Conservation (phyloP, 1,140 invertebrate species). For the Drosophila ficusphila region DNA sequence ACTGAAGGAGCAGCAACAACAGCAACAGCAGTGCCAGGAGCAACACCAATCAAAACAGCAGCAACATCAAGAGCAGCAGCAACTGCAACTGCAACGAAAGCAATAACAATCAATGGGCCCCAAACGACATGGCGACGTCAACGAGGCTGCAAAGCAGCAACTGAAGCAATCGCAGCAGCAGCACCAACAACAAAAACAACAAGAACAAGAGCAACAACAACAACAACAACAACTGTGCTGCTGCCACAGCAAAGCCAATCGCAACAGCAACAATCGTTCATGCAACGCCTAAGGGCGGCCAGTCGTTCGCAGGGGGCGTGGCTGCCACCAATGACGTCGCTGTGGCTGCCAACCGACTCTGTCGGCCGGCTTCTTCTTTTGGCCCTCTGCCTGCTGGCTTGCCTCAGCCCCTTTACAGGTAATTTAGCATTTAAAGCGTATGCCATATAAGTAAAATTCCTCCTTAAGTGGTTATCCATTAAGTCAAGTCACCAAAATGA, state of each 20-base stretch:
- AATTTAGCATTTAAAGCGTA: slow-evolving; percentile 54
- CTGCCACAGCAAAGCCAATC: not conserved
- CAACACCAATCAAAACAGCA: slow-evolving; percentile 10
- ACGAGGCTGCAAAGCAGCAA: slow-evolving; percentile 20
- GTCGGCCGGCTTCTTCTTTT: slow-evolving; percentile 62
- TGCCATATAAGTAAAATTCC: too few relatives aligned
- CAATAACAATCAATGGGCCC: slow-evolving; percentile 55
- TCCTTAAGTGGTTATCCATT: too few relatives aligned
- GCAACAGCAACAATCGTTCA: slow-evolving; percentile 18
- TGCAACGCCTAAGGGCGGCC: slow-evolving; percentile 33
- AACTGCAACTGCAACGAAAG: slow-evolving; percentile 12
- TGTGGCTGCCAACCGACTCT: slow-evolving; percentile 48
- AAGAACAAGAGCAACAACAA: slow-evolving; percentile 10
- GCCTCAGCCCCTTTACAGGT: slow-evolving; percentile 70
- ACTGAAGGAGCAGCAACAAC: slow-evolving; percentile 13
- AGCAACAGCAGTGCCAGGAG: slow-evolving; percentile 8
- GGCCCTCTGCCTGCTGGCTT: slow-evolving; percentile 65
- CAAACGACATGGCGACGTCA: slow-evolving; percentile 55
- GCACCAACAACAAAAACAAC: slow-evolving; percentile 14
- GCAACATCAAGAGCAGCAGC: slow-evolving; percentile 2
- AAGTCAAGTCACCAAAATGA: too few relatives aligned
- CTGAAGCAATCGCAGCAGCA: slow-evolving; percentile 6
- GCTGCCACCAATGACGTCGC: slow-evolving; percentile 52
- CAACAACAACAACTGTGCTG: too few relatives aligned
- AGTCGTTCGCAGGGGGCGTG: slow-evolving; percentile 18